These are phyloP conservation scores for Lethrus apterus DNA, from an alignment of 1,140 invertebrate genomes.

Conservation along the genomic window DNA sequence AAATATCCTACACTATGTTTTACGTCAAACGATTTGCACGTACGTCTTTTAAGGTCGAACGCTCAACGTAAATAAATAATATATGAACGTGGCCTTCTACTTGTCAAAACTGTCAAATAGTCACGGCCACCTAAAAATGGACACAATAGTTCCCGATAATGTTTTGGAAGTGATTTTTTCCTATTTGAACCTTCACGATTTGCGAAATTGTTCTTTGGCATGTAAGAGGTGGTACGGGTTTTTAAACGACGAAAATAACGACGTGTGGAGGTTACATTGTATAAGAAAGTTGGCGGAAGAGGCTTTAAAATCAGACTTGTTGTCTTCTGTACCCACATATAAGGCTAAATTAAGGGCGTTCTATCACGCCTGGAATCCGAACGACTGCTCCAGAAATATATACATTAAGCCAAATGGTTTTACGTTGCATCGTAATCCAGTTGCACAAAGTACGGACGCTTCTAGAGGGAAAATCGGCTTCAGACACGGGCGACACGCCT, in stretches of 20 bases:
- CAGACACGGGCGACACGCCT: conserved; percentile 86
- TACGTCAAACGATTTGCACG: too few species aligned
- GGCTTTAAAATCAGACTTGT: conserved; percentile 84
- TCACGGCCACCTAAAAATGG: conserved; percentile 29
- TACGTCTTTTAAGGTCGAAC: too few species aligned
- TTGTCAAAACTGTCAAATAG: conserved; percentile 12
- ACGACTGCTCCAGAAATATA: conserved; percentile 94
- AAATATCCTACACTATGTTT: too few species aligned
- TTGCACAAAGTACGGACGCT: conserved; percentile 97
- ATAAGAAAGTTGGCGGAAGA: conserved; percentile 81
- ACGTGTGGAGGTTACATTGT: conserved; percentile 91
- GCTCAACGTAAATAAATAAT: too few species aligned
- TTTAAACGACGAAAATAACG: conserved; percentile 89
- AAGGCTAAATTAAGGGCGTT: conserved; percentile 92
- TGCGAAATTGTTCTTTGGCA: conserved; percentile 83
- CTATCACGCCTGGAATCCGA: conserved; percentile 94
- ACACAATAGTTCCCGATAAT: conserved; percentile 55
- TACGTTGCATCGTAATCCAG: conserved; percentile 92
- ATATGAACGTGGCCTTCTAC: too few species aligned
- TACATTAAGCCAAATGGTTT: conserved; percentile 97
- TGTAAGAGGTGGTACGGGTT: conserved; percentile 91
- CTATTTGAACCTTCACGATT: conserved; percentile 78
- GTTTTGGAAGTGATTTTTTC: conserved; percentile 92
- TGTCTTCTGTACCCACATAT: conserved; percentile 82
- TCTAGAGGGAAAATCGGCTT: conserved; percentile 93